Evolutionary conservation across 2,113 vertebrate genomes (phyloP), one percentile per base, ranked within the genome.

Genomic region (Guaruba guarouba): DNA sequence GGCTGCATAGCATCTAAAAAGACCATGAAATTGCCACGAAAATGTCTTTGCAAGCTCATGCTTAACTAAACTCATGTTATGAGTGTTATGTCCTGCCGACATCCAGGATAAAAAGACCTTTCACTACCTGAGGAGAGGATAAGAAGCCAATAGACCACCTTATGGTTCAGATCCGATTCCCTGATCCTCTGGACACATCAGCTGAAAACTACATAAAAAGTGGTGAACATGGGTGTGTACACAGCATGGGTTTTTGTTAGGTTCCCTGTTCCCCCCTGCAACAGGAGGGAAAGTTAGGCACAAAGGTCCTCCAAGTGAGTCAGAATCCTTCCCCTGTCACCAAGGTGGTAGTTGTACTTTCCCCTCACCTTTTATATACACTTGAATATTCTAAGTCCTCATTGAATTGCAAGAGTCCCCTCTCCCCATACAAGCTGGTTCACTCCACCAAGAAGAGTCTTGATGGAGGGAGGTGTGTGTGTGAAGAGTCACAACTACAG

Each of bases 401-500:
- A 25, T 0, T 24, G n/a, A 80, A 9, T 35, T 81, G 15, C 13
- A 84, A 9, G 3, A 63, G 16, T 77, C 24, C 3, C 5, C 33
- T 77, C 48, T 55, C 12, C 8, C 13, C 0, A 17, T 88, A 8
- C 22, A 61, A 81, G 8, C 6, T 80, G 17, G 1, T 25, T 83
- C 9, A 64, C 2, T 10, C 6, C 7, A 33, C 3, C 0, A 0
- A 63, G 62, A n/a, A 52, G 17, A n/a, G 23, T 12, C 25, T 51
- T 80, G 19, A 24, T 11, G 33, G 29, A 83, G 20, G 27, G 6
- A 69, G 7, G 1, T 0, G 1, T 20, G 8, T 48, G 6, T 74
- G 35, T 62, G 8, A 11, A 8, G 6, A 6, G 2, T 49, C 48
- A 82, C 18, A 86, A 23, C 3, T 13, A 57, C 27, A 79, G 25